Conservation (phyloP, 2,113 vertebrate genomes). For the Halcyon malimbica region DNA sequence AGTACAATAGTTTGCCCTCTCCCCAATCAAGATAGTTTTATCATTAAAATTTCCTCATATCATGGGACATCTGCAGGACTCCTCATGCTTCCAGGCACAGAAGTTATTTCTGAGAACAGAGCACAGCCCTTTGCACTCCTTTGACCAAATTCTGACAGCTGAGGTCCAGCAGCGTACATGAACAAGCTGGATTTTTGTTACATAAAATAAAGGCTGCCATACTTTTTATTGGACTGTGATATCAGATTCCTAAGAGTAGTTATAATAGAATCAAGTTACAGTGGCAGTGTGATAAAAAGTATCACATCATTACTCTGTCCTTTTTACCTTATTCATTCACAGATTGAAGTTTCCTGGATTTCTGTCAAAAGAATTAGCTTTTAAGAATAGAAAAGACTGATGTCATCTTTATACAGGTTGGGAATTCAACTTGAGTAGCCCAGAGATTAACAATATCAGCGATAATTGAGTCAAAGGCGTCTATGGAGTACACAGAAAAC, state of each 20-base stretch:
- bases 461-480: constrained; percentile 46
- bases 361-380: constrained; percentile 50
- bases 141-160: constrained; percentile 8
- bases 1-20: background rate
- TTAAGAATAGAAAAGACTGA: constrained; percentile 46
- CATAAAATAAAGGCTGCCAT: constrained; percentile 35
- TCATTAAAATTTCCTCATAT: constrained; percentile 17
- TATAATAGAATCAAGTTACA: constrained; percentile 42
- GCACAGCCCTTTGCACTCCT: background rate
- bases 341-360: constrained; percentile 67
- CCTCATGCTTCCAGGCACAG: background rate
- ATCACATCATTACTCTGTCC: constrained; percentile 31
- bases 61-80: background rate
- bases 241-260: constrained; percentile 21
- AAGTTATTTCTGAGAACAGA: constrained; percentile 1
- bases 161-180: background rate
- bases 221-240: constrained; percentile 26
- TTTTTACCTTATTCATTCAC: constrained; percentile 68
- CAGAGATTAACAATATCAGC: constrained; percentile 50
- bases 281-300: constrained; percentile 54
- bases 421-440: constrained; percentile 47
- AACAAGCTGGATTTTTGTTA: constrained; percentile 26
- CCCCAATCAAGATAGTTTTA: background rate
- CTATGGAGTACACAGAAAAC: constrained; percentile 24
- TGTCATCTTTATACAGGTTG: constrained; percentile 55